Base-by-base conservation (phyloP, 1,140 invertebrate genomes). In the Phymorhynchus buccinoides region DNA sequence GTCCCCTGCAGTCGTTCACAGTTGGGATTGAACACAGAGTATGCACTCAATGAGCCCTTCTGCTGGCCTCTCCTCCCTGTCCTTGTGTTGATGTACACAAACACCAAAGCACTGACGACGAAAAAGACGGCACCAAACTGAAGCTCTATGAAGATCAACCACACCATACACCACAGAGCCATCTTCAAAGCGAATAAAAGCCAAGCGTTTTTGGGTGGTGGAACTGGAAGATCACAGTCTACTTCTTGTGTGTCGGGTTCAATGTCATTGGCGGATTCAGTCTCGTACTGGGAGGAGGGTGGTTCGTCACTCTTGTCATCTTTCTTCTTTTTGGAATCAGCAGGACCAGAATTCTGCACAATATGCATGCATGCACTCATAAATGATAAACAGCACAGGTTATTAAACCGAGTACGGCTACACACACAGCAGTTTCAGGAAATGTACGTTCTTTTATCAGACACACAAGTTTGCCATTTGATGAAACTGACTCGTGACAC, bases 1-100 rank as follows among this genome's bases (percentile, higher is more conserved):
- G 98, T 97, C 27, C 98, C 98, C 88, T 98, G 96, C 86, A 99
- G 96, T 80, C 96, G 95, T 92, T 97, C 95, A 94, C 97, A 99
- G 90, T 98, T 96, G 86, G 96, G 96, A 95, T 99, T 99, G 91
- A 99, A 99, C 0, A 99, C 98, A 83, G 98, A 99, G 93, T 99
- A 99, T 0, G 98, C 98, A 94, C 97, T 99, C 0, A 96, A 92
- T 95, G 98, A 97, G 52, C 96, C 96, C 22, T 87, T 79, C 62
- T 89, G 93, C 62, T 89, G 93, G 83, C 94, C 95, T 83, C 94
- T 95, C 32, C 88, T 87, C 42, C 89, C 89, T 87, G 93, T 90
- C 95, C 97, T 93, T 52, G 97, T 98, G 92, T 98, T 99, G 0
- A 95, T 93, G 91, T 95, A 99, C 75, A 99, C 97, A 35, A 96